Conservation (phyloP, 2,888 invertebrate species). For the Orchestes rusci region DNA sequence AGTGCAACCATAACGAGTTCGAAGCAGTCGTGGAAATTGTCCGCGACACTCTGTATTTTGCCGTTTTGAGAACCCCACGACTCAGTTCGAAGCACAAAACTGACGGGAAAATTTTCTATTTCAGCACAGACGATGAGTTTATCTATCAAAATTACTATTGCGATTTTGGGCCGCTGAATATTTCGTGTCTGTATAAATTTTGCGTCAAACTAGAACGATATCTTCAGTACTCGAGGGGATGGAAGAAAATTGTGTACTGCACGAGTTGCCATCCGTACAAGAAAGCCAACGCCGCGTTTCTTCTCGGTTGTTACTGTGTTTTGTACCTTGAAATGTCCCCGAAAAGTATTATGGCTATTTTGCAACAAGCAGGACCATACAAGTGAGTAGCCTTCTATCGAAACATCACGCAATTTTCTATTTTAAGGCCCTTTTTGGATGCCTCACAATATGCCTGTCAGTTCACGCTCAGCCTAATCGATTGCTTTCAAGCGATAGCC, state of each 20-base stretch:
- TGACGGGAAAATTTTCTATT: conserved; percentile 64
- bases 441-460: conserved; percentile 64
- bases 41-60: conserved; percentile 61
- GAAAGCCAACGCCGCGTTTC: conserved; percentile 78
- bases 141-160: conserved; percentile 78
- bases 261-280: conserved; percentile 67
- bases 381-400: conserved; percentile 31
- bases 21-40: conserved; percentile 39
- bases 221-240: conserved; percentile 56
- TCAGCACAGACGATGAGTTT: conserved; percentile 70
- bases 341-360: too few species aligned
- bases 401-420: neutral
- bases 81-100: neutral
- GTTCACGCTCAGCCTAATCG: conserved; percentile 64
- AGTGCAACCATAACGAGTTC: conserved; percentile 29
- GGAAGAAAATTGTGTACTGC: conserved; percentile 73
- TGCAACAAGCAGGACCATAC: conserved; percentile 46
- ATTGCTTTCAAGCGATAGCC: conserved; percentile 57
- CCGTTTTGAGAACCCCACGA: conserved; percentile 51
- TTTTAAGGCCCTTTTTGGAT: conserved; percentile 61
- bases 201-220: conserved; percentile 71
- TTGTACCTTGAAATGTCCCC: conserved; percentile 63
- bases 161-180: conserved; percentile 86
- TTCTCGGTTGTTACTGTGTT: conserved; percentile 77
- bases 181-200: conserved; percentile 79